Conservation (phyloP, 2,888 invertebrate species). For the Drosophila sordidula region DNA sequence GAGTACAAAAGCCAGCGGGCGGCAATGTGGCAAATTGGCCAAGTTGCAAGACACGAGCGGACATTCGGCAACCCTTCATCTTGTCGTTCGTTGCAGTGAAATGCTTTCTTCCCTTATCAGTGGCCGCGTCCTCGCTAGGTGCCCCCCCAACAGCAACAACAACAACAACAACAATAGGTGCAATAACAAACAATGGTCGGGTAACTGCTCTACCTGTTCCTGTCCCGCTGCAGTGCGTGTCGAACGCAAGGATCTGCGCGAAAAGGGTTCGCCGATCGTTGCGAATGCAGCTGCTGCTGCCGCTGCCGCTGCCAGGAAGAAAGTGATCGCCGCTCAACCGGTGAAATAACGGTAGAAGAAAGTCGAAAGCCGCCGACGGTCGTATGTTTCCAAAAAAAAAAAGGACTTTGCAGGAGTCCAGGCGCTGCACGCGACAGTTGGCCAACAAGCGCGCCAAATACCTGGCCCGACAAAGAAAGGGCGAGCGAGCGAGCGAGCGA, state of each 20-base stretch:
- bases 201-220: conserved; percentile 22
- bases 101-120: conserved; percentile 65
- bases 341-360: conserved; percentile 52
- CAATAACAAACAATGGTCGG: conserved; percentile 40
- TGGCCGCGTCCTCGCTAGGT: conserved; percentile 10
- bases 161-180: conserved; percentile 7
- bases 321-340: conserved; percentile 46
- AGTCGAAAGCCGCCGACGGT: conserved; percentile 26
- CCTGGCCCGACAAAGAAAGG: background rate
- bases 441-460: conserved; percentile 34
- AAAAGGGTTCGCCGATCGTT: conserved; percentile 40
- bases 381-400: background rate
- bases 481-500: background rate
- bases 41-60: conserved; percentile 10
- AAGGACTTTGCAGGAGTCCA: conserved; percentile 29
- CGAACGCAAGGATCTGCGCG: conserved; percentile 33
- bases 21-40: conserved; percentile 18
- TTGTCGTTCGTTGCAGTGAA: conserved; percentile 38
- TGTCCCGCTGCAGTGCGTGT: conserved; percentile 37
- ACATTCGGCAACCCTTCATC: conserved; percentile 35
- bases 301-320: conserved; percentile 28
- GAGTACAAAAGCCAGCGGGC: too few species aligned
- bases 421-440: conserved; percentile 39
- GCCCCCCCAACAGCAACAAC: too few species aligned
- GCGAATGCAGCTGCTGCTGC: conserved; percentile 42